Percentiles rank a stretch among this genome's conserved stretches.
These are phyloP conservation scores for Corapipo altera DNA, from an alignment of 2,113 vertebrate genomes.

Conservation along the genomic window DNA sequence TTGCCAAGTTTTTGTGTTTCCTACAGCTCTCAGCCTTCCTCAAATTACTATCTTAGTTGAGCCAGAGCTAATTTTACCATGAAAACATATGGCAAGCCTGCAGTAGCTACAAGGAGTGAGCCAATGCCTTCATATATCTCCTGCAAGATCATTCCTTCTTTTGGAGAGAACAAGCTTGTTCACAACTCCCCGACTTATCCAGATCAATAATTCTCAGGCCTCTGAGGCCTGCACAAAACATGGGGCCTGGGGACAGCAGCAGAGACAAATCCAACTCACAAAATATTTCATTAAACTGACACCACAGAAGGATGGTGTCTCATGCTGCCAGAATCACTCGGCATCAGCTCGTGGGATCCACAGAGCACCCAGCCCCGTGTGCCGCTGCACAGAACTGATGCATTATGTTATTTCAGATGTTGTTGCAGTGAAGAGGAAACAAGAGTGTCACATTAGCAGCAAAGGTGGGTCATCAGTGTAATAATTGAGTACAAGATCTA, in stretches of 20 bases:
- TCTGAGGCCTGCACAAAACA: not conserved
- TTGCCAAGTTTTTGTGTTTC: not conserved
- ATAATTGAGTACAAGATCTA: constrained; percentile 54
- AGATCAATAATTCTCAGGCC: not conserved
- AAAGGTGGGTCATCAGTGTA: not conserved
- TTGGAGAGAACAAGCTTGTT: not conserved
- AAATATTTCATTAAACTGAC: not conserved
- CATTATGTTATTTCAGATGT: not conserved
- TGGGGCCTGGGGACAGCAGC: not conserved
- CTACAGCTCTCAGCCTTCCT: not conserved
- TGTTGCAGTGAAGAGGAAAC: constrained; percentile 6
- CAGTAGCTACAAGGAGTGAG: not conserved
- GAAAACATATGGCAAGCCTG: not conserved
- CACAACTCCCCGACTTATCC: not conserved
- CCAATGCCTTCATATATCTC: not conserved
- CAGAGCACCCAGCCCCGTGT: not conserved
- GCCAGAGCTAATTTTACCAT: not conserved
- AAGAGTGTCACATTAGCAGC: constrained; percentile 4
- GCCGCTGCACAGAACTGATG: not conserved
- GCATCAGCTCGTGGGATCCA: not conserved
- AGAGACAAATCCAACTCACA: not conserved
- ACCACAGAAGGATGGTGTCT: not conserved
- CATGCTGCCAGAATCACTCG: not conserved
- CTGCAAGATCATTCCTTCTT: not conserved
- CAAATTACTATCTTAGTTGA: not conserved